Evolutionary conservation across 2,797 vertebrate species (phyloP).

Genomic region (Microctenopoma stevenorrisi): DNA sequence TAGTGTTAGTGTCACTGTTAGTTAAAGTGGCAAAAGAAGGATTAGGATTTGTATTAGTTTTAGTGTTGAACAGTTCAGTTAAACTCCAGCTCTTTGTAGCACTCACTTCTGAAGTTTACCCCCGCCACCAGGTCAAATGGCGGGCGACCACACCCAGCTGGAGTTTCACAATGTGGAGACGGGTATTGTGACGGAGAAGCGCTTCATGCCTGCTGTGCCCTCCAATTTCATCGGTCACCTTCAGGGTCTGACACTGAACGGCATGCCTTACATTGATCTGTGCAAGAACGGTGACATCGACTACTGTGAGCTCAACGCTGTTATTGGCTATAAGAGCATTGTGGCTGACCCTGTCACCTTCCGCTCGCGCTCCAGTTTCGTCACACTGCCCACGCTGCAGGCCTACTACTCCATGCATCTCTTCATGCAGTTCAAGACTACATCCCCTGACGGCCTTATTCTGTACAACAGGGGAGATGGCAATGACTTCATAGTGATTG

Average conservation of each 20-base stretch:
- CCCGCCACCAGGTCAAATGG: conserved; percentile 93
- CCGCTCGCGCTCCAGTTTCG: conserved; percentile 96
- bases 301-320: conserved; percentile 98
- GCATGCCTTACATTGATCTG: conserved; percentile 99
- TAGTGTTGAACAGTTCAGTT: conserved; percentile 35
- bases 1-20: conserved; percentile 3
- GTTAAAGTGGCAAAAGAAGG: background rate
- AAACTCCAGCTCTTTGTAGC: conserved; percentile 33
- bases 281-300: conserved; percentile 99
- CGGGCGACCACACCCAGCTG: conserved; percentile 96
- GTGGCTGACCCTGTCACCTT: conserved; percentile 98
- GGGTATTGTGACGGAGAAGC: conserved; percentile 97
- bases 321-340: conserved; percentile 98
- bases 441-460: conserved; percentile 95
- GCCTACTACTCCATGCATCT: conserved; percentile 99
- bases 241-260: conserved; percentile 96
- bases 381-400: conserved; percentile 95
- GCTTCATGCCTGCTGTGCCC: conserved; percentile 94
- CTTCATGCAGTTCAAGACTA: conserved; percentile 99
- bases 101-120: conserved; percentile 68
- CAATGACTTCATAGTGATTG: conserved; percentile 98
- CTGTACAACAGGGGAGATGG: conserved; percentile 98
- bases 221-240: conserved; percentile 99
- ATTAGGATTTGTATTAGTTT: conserved; percentile 18
- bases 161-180: conserved; percentile 99